Evolutionary conservation across 2,113 vertebrate genomes (phyloP).

Genomic region (Nicator chloris): DNA sequence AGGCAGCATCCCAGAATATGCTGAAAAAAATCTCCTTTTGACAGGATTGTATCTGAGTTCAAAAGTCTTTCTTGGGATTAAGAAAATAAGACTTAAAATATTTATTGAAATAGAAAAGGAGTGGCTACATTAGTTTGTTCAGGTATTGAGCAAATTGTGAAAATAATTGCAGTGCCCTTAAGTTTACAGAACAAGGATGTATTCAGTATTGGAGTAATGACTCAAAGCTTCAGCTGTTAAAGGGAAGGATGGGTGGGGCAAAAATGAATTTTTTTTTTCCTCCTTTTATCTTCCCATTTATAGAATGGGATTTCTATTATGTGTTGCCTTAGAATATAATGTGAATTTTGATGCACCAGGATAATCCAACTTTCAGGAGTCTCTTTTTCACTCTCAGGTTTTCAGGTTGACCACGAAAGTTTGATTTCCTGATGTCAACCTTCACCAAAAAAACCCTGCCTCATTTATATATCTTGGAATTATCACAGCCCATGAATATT

Average conservation of each 20-base stretch:
- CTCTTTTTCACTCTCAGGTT: neutral
- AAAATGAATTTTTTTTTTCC: neutral
- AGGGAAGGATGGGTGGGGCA: neutral
- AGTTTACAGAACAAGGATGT: neutral
- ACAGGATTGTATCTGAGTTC: neutral
- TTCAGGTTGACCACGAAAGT: neutral
- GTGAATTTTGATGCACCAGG: neutral
- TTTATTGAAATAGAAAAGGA: neutral
- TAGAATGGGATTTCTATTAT: neutral
- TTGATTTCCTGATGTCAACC: neutral
- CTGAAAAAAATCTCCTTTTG: conserved; percentile 10
- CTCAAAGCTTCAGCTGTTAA: neutral
- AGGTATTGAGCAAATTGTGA: neutral
- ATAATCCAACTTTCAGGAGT: neutral
- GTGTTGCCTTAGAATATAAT: neutral
- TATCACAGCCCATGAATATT: neutral
- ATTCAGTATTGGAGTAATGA: neutral
- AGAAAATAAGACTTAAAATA: neutral
- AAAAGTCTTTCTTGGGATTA: neutral
- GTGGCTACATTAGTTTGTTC: neutral
- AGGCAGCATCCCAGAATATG: neutral
- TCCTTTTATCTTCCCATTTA: no score
- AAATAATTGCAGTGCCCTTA: neutral
- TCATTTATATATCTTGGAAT: neutral
- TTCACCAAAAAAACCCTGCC: neutral